These are phyloP conservation scores for Maccullochella peelii DNA, from an alignment of 2,113 vertebrate genomes.

Conservation along the genomic window DNA sequence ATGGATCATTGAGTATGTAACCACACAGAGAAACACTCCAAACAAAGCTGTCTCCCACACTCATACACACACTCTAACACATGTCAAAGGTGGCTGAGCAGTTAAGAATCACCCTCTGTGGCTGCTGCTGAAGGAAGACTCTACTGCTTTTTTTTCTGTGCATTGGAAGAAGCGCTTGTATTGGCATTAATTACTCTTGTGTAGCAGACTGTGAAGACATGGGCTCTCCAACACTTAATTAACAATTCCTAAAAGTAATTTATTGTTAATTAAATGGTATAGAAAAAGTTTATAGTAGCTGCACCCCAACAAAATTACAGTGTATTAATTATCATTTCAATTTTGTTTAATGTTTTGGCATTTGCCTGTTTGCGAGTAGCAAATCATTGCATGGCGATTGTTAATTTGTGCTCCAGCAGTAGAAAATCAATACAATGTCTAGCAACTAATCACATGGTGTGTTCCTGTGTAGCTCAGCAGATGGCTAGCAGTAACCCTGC, in stretches of 20 bases:
- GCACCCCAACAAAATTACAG: slow-evolving; percentile 54
- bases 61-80: slow-evolving; percentile 28
- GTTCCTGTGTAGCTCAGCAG: slow-evolving; percentile 42
- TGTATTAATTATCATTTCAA: slow-evolving; percentile 69
- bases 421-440: slow-evolving; percentile 71
- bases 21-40: slow-evolving; percentile 38
- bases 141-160: slow-evolving; percentile 7
- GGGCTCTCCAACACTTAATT: slow-evolving; percentile 66
- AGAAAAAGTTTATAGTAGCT: slow-evolving; percentile 57
- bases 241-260: slow-evolving; percentile 74
- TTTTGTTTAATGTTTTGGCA: slow-evolving; percentile 39
- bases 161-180: slow-evolving; percentile 58
- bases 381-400: slow-evolving; percentile 47
- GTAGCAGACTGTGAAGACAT: slow-evolving; percentile 71
- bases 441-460: slow-evolving; percentile 58
- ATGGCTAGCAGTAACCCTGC: slow-evolving; percentile 46
- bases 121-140: slow-evolving; percentile 24
- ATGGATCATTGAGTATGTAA: slow-evolving; percentile 42
- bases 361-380: slow-evolving; percentile 40
- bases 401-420: slow-evolving; percentile 62
- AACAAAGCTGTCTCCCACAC: slow-evolving; percentile 23
- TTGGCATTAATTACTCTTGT: slow-evolving; percentile 75
- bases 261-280: slow-evolving; percentile 69
- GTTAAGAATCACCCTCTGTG: slow-evolving; percentile 43
- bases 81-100: slow-evolving; percentile 45